Evolutionary conservation across 2,888 invertebrate genomes (phyloP), one percentile per base, ranked within the genome.

Genomic region (Drosophila antonietae): DNA sequence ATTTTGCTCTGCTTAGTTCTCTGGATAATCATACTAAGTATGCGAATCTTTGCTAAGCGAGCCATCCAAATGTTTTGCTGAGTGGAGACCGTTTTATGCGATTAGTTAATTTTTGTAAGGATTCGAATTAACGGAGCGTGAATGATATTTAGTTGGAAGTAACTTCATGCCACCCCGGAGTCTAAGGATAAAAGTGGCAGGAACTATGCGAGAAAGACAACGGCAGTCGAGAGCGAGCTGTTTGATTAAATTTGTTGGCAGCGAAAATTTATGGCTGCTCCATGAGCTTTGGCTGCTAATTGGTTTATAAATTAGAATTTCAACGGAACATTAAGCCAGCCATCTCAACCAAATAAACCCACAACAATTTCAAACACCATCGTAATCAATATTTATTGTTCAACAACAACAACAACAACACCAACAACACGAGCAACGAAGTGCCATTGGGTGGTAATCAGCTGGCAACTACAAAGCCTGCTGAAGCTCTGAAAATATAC

Each of bases 241-340:
- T 74, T 82, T 82, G 78, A 83, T 86, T 83, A 83, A 83, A 83
- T 83, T 80, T 74, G 78, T 68, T 83, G 81, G 67, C 67, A 72
- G 73, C 71, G 70, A 46, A 66, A 71, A 83, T 86, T 86, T 83
- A 83, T 86, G 78, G 74, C 37, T 62, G 57, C 57, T 63, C 69
- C 71, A 68, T 68, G 83, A 80, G 81, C 73, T 78, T 78, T 69
- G 81, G 52, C 73, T 83, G 83, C 87, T 83, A 83, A 83, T 83
- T 83, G 87, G 87, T 86, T 83, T 86, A 83, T 83, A 83, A 86
- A 83, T 83, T 83, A 83, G 84, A 83, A 76, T 81, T 80, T 83
- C 78, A 73, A 75, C 81, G 83, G 62, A 72, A 83, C 87, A 81
- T 86, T 87, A 83, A 83, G 74, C 73, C 75, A 71, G 74, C 71